Evolutionary conservation across 2,797 vertebrate genomes (phyloP).

Genomic region (Helicolenus hilgendorfi): DNA sequence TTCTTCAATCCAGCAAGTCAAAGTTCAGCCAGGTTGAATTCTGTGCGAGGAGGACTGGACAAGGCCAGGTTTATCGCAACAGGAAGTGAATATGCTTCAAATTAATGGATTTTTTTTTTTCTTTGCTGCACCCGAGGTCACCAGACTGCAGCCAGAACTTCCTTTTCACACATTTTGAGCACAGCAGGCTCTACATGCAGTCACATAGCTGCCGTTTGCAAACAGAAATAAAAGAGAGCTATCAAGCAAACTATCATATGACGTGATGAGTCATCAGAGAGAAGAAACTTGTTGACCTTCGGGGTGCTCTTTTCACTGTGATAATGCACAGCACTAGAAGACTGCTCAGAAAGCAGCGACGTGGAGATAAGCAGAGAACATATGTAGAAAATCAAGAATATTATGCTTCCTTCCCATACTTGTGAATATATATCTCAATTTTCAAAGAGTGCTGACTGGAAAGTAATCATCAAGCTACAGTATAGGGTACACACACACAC

Average conservation of each 20-base stretch:
- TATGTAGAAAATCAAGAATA: slow-evolving; percentile 13
- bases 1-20: neutral
- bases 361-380: slow-evolving; percentile 6
- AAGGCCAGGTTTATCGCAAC: neutral
- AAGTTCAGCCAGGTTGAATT: neutral
- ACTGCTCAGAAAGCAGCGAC: slow-evolving; percentile 16
- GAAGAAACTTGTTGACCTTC: slow-evolving; percentile 60
- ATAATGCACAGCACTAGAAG: slow-evolving; percentile 9
- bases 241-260: slow-evolving; percentile 58
- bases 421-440: slow-evolving; percentile 17
- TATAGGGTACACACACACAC: neutral
- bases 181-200: neutral
- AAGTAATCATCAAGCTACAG: slow-evolving; percentile 34
- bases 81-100: neutral
- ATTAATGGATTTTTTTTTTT: neutral
- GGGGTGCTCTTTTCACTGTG: slow-evolving; percentile 11
- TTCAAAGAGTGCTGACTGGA: slow-evolving; percentile 48
- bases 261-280: slow-evolving; percentile 53
- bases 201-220: neutral
- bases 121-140: neutral
- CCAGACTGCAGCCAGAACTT: neutral
- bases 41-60: neutral
- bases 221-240: slow-evolving; percentile 39
- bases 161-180: neutral
- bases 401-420: neutral